A percentile compares a stretch with the other conserved stretches of the same genome.
Evolutionary conservation across 2,113 vertebrate genomes (phyloP).

Genomic region (Thomomys bottae): DNA sequence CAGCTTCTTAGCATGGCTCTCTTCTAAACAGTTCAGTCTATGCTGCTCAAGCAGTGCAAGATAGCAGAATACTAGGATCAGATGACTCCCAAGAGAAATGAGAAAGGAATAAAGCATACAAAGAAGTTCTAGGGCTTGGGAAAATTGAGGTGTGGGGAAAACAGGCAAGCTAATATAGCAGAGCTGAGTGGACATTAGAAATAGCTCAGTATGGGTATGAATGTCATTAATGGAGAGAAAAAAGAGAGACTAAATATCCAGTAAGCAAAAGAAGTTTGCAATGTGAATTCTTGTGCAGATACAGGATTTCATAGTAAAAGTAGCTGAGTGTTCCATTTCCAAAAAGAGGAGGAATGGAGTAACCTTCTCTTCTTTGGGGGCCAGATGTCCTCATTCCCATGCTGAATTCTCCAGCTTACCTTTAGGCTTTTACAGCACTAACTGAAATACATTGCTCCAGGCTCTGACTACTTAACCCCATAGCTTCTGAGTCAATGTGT

Average conservation of each 20-base stretch:
- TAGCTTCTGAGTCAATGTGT: background rate
- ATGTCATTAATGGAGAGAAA: background rate
- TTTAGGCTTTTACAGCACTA: background rate
- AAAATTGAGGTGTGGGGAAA: background rate
- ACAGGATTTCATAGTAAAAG: background rate
- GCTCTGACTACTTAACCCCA: background rate
- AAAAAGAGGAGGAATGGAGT: background rate
- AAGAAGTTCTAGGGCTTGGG: background rate
- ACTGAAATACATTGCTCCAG: background rate
- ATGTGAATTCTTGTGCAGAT: background rate
- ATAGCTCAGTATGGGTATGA: background rate
- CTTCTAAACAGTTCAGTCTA: conserved; percentile 6
- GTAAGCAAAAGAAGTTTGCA: background rate
- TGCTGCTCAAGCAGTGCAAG: background rate
- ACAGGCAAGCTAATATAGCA: background rate
- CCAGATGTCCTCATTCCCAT: background rate
- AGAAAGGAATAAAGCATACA: conserved; percentile 8
- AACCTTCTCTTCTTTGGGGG: background rate
- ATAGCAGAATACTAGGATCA: background rate
- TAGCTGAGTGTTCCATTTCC: background rate
- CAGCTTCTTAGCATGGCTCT: background rate
- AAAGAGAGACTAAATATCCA: background rate
- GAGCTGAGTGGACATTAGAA: background rate
- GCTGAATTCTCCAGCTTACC: background rate
- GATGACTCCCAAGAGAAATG: background rate